These are phyloP conservation scores for Drosophila busckii DNA, from an alignment of 1,140 invertebrate genomes.

Conservation along the genomic window DNA sequence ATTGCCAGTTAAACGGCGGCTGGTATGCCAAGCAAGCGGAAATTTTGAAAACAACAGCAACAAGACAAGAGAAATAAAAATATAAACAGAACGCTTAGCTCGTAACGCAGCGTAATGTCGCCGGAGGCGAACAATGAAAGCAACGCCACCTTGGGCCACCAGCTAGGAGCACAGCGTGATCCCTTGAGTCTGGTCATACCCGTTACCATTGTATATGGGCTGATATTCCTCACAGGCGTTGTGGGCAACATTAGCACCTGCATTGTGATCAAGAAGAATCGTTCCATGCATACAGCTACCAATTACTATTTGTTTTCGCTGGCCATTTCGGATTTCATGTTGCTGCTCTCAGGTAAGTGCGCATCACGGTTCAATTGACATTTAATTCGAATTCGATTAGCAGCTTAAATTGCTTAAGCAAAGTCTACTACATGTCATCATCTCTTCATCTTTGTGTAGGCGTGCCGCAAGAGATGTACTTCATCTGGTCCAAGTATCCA, in stretches of 20 bases:
- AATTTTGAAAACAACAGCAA: conserved; percentile 63
- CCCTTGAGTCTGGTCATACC: conserved; percentile 86
- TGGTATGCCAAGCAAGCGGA: conserved; percentile 59
- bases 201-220: conserved; percentile 88
- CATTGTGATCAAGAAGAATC: conserved; percentile 93
- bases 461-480: conserved; percentile 91
- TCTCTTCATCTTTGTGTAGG: no score
- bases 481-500: conserved; percentile 92
- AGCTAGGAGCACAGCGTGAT: conserved; percentile 80
- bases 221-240: conserved; percentile 92
- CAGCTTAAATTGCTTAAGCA: no score
- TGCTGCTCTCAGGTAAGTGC: conserved; percentile 89
- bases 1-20: conserved; percentile 33
- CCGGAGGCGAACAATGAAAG: conserved; percentile 16
- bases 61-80: conserved; percentile 19
- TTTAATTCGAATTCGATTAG: no score
- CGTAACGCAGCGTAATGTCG: conserved; percentile 4
- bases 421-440: no score
- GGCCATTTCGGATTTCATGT: conserved; percentile 93
- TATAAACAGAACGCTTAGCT: neutral
- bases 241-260: conserved; percentile 96
- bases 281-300: conserved; percentile 94
- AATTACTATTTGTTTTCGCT: conserved; percentile 97
- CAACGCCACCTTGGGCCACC: conserved; percentile 9
- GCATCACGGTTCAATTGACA: no score